Percentiles rank a stretch among this genome's conserved stretches.
Evolutionary conservation across 2,113 vertebrate genomes (phyloP).

Genomic region (Melanerpes formicivorus): DNA sequence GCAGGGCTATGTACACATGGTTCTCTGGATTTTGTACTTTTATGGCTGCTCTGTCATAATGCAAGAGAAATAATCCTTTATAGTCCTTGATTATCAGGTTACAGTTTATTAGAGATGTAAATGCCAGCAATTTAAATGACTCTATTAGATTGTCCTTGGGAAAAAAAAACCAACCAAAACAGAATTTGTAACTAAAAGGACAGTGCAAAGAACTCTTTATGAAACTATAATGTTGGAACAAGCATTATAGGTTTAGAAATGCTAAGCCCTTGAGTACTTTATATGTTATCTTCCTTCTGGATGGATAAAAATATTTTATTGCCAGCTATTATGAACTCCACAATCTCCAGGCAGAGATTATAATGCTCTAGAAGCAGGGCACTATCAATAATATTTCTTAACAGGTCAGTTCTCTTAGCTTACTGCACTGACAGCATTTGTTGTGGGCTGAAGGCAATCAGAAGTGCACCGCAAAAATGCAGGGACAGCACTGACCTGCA

Average conservation of each 20-base stretch:
- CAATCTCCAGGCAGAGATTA: constrained; percentile 77
- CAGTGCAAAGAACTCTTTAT: constrained; percentile 14
- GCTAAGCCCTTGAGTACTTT: constrained; percentile 34
- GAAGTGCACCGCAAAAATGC: constrained; percentile 49
- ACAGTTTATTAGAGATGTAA: constrained; percentile 79
- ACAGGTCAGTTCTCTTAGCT: constrained; percentile 70
- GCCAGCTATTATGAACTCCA: constrained; percentile 72
- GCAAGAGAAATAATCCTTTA: constrained; percentile 79
- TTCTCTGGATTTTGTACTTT: constrained; percentile 84
- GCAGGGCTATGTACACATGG: constrained; percentile 49
- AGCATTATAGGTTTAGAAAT: constrained; percentile 24
- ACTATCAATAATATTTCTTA: constrained; percentile 68
- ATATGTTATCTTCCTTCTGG: constrained; percentile 41
- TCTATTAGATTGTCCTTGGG: constrained; percentile 76
- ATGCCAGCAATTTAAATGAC: constrained; percentile 72
- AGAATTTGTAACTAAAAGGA: constrained; percentile 55
- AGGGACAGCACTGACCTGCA: background rate
- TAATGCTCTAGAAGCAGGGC: constrained; percentile 57
- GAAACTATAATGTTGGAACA: constrained; percentile 45
- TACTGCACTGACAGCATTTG: constrained; percentile 56
- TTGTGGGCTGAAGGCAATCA: constrained; percentile 10
- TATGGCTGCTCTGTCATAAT: constrained; percentile 74
- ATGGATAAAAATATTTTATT: constrained; percentile 77
- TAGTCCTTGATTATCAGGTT: constrained; percentile 73
- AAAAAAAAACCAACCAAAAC: background rate